These are phyloP conservation scores for Hirtodrosophila confusa DNA, from an alignment of 2,888 invertebrate genomes.

Conservation along the genomic window DNA sequence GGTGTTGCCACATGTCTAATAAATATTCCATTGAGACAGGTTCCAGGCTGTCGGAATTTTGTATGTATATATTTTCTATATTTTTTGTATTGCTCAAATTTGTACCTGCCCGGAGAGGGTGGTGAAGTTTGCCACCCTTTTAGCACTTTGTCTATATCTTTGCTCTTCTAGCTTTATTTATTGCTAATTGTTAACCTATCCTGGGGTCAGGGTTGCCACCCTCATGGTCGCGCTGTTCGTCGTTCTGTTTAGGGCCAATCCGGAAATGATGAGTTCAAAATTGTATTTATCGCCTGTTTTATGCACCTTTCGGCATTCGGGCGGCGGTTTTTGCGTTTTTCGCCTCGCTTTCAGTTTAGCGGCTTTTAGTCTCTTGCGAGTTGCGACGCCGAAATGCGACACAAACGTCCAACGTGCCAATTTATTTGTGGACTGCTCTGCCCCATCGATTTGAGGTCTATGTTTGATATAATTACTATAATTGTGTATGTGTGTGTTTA, in stretches of 20 bases:
- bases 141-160: too few relatives aligned
- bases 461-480: slow-evolving; percentile 9
- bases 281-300: slow-evolving; percentile 56
- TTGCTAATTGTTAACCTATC: neutral
- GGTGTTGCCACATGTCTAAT: slow-evolving; percentile 33
- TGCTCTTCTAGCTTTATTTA: neutral
- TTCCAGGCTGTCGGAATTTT: slow-evolving; percentile 20
- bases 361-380: slow-evolving; percentile 33
- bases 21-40: slow-evolving; percentile 67
- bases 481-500: slow-evolving; percentile 1
- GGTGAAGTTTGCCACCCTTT: too few relatives aligned
- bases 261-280: slow-evolving; percentile 40
- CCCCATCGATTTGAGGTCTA: slow-evolving; percentile 47
- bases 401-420: slow-evolving; percentile 58
- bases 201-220: too few relatives aligned
- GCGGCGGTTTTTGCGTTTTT: slow-evolving; percentile 5
- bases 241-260: slow-evolving; percentile 10
- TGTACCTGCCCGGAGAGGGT: too few relatives aligned
- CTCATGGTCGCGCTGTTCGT: too few relatives aligned
- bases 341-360: slow-evolving; percentile 32
- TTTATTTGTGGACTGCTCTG: slow-evolving; percentile 67
- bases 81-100: neutral
- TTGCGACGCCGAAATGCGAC: slow-evolving; percentile 57
- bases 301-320: slow-evolving; percentile 20
- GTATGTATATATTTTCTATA: neutral